Base-by-base conservation (phyloP, 2,888 invertebrate species). In the Elgonia sp. region DNA sequence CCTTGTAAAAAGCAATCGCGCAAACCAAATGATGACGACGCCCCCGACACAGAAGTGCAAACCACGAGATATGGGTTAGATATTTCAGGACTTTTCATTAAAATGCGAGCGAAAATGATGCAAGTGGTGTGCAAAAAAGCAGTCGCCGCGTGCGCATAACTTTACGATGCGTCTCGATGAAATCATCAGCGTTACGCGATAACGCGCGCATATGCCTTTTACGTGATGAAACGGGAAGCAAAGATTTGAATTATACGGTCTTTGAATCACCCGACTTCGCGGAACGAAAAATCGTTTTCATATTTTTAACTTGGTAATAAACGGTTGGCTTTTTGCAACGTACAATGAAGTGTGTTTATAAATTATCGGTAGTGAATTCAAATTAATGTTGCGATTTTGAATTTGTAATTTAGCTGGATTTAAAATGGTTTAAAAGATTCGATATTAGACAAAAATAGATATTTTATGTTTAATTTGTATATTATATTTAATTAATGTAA, bases 101-200 rank as follows among this genome's bases (percentile, higher is more conserved):
- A 79, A 79, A 50, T 50, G 46, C 50, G 14, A 16, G 50, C 29
- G 20, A 70, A 60, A 60, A 75, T 42, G 18, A 46, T 21, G 50
- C 46, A 29, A 67, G 62, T 16, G 40, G n/a, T n/a, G n/a, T n/a
- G n/a, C 39, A 77, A 77, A 65, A 76, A 77, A 53, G 55, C 16
- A 62, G 70, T 42, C 20, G 60, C 62, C 39, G 67, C 40, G n/a
- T 29, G 10, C 39, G 29, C 29, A 29, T 50, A 67, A 60, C 73
- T 80, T 73, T 67, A 79, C 16, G 73, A 80, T 60, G 65, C 79
- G 29, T 72, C 65, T 39, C 65, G 67, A 80, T 85, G 73, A 85
- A 85, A 76, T 84, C 76, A 84, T 83, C 67, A 40, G 10, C 10
- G 16, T 50, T 57, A 37, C 57, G 40, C 42, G 75, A 57, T 75